Evolutionary conservation across 1,140 invertebrate species (phyloP).

Genomic region (Meloidogyne floridensis): DNA sequence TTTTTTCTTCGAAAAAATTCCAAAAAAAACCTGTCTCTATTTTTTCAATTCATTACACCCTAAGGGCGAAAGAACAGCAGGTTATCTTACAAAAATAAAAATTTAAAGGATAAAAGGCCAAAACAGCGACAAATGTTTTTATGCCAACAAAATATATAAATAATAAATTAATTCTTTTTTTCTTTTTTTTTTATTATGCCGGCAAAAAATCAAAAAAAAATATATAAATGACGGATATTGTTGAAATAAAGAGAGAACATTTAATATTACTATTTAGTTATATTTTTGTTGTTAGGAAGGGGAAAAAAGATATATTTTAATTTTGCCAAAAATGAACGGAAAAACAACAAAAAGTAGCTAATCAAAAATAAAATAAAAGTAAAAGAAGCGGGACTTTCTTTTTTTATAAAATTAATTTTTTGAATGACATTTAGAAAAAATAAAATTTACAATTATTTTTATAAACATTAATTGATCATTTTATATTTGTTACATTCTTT

Average conservation of each 20-base stretch:
- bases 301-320: too few relatives aligned
- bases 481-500: not conserved
- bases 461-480: constrained; percentile 2
- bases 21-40: not conserved
- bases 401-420: too few relatives aligned
- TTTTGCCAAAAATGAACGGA: too few relatives aligned
- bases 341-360: too few relatives aligned
- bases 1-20: not conserved
- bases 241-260: not conserved
- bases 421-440: too few relatives aligned
- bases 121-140: constrained; percentile 7
- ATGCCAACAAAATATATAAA: not conserved
- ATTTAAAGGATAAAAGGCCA: constrained; percentile 8
- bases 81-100: not conserved
- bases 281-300: too few relatives aligned
- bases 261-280: not conserved
- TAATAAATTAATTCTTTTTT: not conserved
- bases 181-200: not conserved
- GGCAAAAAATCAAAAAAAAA: not conserved
- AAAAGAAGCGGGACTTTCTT: too few relatives aligned
- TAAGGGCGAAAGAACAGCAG: not conserved
- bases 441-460: too few relatives aligned
- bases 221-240: not conserved
- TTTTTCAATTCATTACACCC: constrained; percentile 2
- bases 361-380: too few relatives aligned